Evolutionary conservation across 2,113 vertebrate species (phyloP).

Genomic region (Amia ocellicauda): DNA sequence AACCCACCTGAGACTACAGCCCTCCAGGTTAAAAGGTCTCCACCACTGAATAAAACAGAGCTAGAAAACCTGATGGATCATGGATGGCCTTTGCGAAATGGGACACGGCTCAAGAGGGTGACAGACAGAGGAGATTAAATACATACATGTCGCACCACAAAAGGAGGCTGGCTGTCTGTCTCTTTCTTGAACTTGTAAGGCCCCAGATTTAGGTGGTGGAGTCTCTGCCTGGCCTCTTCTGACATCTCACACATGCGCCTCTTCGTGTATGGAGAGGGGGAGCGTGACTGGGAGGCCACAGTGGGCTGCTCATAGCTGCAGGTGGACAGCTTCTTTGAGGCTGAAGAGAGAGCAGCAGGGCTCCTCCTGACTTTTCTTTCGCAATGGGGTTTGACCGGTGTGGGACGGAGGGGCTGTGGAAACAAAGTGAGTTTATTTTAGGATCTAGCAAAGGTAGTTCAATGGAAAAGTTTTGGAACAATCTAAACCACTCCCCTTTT

Average conservation of each 20-base stretch:
- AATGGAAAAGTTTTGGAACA: not conserved
- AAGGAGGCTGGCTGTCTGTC: conserved; percentile 73
- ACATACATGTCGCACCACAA: conserved; percentile 78
- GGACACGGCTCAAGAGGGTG: no score
- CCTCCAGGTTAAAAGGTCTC: no score
- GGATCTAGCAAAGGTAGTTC: conserved; percentile 16
- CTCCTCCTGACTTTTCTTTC: conserved; percentile 20
- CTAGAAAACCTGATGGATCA: no score
- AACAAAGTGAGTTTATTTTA: conserved; percentile 33
- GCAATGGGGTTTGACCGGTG: conserved; percentile 44
- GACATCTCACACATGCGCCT: conserved; percentile 92
- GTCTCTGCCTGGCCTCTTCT: conserved; percentile 75
- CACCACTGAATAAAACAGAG: no score
- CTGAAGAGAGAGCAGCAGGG: not conserved
- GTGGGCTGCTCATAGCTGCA: conserved; percentile 81
- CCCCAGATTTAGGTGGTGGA: conserved; percentile 84
- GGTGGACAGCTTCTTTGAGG: conserved; percentile 11
- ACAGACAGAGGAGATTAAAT: not conserved
- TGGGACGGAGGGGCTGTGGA: conserved; percentile 28
- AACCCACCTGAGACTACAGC: no score
- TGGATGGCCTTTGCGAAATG: no score
- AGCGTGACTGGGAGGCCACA: conserved; percentile 78
- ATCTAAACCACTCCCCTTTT: not conserved
- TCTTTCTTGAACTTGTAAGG: conserved; percentile 90
- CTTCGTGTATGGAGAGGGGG: conserved; percentile 87